Base-by-base conservation (phyloP, 2,113 vertebrate species). In the Engystomops pustulosus region DNA sequence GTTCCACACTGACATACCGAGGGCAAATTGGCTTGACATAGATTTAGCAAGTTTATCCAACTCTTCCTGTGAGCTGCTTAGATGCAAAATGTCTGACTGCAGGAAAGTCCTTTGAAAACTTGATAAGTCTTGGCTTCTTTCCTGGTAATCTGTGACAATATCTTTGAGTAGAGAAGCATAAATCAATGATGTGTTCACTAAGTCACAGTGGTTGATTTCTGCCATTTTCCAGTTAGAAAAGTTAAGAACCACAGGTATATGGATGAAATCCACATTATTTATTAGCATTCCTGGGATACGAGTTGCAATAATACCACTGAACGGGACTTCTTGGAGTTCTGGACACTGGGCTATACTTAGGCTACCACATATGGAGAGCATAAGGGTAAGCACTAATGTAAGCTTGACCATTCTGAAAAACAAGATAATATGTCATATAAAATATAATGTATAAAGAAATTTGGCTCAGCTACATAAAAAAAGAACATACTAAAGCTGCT, bases 251-350 rank as follows among this genome's bases (percentile, higher is more conserved):
- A 74, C 41, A 45, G 71, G 71, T 27, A 74, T 47, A 17, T 74
- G 71, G 38, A 74, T 74, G 25, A 45, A 74, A 74, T 74, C 71
- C 36, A 74, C 71, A 74, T 74, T 74, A 74, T 74, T 74, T 74
- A 74, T 74, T 5, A 74, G 38, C 41, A 74, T 47, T 23, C 71
- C 71, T 74, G 71, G 71, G 38, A 45, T 44, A 15, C 8, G 41
- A 47, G 25, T 47, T 25, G 41, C 71, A 20, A 47, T 9, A 30
- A 74, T 49, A 45, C 71, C 71, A 74, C 71, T 74, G 25, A 23
- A 3, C n/a, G 69, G 69, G 25, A 36, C 38, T 74, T 44, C 23
- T 25, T 74, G 71, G 12, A 74, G 38, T 15, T 6, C 23, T 27
- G 71, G 71, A 45, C 71, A 47, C 7, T 47, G 41, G 11, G 44